These are phyloP conservation scores for Lathamus discolor DNA, from an alignment of 2,113 vertebrate genomes.

Conservation along the genomic window DNA sequence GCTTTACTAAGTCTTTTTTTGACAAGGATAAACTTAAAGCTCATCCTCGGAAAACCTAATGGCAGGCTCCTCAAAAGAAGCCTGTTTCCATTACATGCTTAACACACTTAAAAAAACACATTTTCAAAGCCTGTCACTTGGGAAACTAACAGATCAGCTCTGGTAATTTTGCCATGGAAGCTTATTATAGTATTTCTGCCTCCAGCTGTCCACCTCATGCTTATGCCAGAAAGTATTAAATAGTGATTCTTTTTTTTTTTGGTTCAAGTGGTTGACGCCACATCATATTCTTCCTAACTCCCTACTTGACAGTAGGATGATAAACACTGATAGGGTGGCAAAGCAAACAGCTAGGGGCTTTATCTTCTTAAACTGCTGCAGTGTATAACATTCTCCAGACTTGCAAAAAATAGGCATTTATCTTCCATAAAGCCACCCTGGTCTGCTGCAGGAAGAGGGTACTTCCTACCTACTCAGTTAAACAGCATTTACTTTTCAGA, in stretches of 20 bases:
- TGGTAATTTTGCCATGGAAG: neutral
- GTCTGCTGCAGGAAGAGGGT: neutral
- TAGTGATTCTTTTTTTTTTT: neutral
- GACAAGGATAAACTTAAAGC: neutral
- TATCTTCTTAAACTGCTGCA: neutral
- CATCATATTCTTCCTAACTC: neutral
- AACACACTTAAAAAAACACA: neutral
- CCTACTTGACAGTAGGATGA: neutral
- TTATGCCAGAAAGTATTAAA: neutral
- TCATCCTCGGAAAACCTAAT: neutral
- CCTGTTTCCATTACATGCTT: neutral
- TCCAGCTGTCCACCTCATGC: neutral
- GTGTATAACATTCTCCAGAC: neutral
- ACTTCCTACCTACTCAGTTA: neutral
- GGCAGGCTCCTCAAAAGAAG: neutral
- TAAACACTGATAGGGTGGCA: neutral
- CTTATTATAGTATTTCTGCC: neutral
- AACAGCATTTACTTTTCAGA: neutral
- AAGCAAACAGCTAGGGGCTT: neutral
- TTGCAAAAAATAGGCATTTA: neutral
- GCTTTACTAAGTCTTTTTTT: neutral
- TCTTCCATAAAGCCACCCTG: neutral
- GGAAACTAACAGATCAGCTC: neutral
- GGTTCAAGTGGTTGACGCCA: neutral
- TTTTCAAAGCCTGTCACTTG: neutral